Conservation (phyloP, 2,113 vertebrate genomes). For the Ictalurus furcatus region DNA sequence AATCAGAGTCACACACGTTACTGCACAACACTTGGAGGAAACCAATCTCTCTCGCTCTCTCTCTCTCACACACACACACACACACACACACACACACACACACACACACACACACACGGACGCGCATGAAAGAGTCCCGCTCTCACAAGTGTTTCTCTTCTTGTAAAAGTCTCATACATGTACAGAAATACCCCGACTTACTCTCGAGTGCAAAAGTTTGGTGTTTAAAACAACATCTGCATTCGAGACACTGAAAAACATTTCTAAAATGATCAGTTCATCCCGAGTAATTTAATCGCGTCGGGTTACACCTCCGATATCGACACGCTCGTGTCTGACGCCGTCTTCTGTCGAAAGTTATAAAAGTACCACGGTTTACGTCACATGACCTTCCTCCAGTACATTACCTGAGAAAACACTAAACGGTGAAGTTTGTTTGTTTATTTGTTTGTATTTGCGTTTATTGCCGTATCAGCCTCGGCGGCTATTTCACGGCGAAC, state of each 20-base stretch:
- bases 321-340: neutral
- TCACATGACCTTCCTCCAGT: neutral
- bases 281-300: neutral
- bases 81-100: no score
- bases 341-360: no score
- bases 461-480: no score
- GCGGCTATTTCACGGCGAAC: no score
- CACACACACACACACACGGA: slow-evolving; percentile 13
- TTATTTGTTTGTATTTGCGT: no score
- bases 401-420: neutral
- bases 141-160: slow-evolving; percentile 3
- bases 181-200: neutral
- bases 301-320: neutral
- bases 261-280: neutral
- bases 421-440: no score
- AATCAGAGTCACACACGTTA: slow-evolving; percentile 28
- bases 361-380: neutral
- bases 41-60: no score
- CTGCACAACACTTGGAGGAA: neutral
- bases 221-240: neutral
- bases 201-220: neutral
- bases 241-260: neutral
- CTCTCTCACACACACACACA: neutral
- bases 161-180: neutral
- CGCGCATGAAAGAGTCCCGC: neutral